Evolutionary conservation across 2,888 invertebrate genomes (phyloP).

Genomic region (Drosophila prolongata): DNA sequence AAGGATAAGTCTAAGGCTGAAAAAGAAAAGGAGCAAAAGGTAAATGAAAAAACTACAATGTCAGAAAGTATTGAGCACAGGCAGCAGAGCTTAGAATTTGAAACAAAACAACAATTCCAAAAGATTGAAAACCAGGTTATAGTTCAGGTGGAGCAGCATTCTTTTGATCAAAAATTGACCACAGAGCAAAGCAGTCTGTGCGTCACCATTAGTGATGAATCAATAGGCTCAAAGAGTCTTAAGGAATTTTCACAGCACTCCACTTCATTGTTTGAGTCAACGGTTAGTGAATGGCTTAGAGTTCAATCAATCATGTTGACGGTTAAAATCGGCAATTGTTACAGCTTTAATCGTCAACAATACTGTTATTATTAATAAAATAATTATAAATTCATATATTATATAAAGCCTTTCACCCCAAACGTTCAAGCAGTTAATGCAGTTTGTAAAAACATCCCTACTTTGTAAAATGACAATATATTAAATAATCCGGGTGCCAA

Average conservation of each 20-base stretch:
- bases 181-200: not conserved
- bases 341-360: not conserved
- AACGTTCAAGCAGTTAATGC: too few species aligned
- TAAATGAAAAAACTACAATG: slow-evolving; percentile 77
- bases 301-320: not conserved
- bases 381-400: too few species aligned
- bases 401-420: too few species aligned
- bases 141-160: not conserved
- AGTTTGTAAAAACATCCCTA: too few species aligned
- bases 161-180: not conserved
- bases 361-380: too few species aligned
- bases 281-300: not conserved
- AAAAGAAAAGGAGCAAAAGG: slow-evolving; percentile 84
- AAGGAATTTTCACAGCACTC: not conserved
- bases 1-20: slow-evolving; percentile 82
- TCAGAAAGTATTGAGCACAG: not conserved
- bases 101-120: not conserved
- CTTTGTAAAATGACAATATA: too few species aligned
- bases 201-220: not conserved
- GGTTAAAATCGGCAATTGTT: not conserved
- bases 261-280: not conserved
- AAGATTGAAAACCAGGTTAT: not conserved
- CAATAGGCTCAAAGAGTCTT: not conserved
- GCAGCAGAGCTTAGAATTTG: not conserved
- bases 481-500: too few species aligned